Percentiles rank a stretch among this genome's conserved stretches.
These are phyloP conservation scores for Gobiocypris rarus DNA, from an alignment of 2,113 vertebrate genomes.

Conservation along the genomic window DNA sequence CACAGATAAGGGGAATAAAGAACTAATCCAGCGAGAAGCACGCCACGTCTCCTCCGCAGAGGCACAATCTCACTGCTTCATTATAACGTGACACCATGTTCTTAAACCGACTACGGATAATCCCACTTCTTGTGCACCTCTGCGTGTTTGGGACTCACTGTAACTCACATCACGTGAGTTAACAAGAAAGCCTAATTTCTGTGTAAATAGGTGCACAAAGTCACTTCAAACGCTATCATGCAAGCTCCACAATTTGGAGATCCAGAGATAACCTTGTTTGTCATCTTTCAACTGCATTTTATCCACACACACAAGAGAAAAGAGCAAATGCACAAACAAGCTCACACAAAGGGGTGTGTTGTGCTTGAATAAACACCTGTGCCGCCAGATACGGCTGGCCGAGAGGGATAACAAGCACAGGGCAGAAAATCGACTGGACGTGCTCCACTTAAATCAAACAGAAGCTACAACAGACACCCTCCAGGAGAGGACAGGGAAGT, in stretches of 20 bases:
- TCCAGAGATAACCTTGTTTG: conserved; percentile 18
- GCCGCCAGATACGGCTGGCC: conserved; percentile 33
- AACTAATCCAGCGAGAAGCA: conserved; percentile 42
- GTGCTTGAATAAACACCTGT: conserved; percentile 44
- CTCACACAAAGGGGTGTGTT: conserved; percentile 9
- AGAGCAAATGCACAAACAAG: background rate
- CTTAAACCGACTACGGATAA: conserved; percentile 28
- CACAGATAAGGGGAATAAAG: conserved; percentile 45
- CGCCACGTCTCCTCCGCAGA: conserved; percentile 16
- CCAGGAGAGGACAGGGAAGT: conserved; percentile 1
- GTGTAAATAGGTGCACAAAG: conserved; percentile 34
- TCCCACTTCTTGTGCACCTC: conserved; percentile 31
- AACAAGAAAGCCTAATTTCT: conserved; percentile 15
- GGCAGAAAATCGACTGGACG: conserved; percentile 35
- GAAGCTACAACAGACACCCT: conserved; percentile 18
- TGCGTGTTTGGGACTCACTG: conserved; percentile 13
- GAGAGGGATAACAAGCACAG: conserved; percentile 29
- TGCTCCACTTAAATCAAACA: conserved; percentile 40
- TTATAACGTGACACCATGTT: conserved; percentile 29
- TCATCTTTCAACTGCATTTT: conserved; percentile 23
- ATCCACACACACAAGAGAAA: conserved; percentile 6
- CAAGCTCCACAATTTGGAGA: conserved; percentile 10
- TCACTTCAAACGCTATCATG: conserved; percentile 22
- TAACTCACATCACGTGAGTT: background rate
- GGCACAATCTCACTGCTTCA: conserved; percentile 35